These are phyloP conservation scores for Elysia chlorotica DNA, from an alignment of 1,140 invertebrate genomes.

Conservation along the genomic window DNA sequence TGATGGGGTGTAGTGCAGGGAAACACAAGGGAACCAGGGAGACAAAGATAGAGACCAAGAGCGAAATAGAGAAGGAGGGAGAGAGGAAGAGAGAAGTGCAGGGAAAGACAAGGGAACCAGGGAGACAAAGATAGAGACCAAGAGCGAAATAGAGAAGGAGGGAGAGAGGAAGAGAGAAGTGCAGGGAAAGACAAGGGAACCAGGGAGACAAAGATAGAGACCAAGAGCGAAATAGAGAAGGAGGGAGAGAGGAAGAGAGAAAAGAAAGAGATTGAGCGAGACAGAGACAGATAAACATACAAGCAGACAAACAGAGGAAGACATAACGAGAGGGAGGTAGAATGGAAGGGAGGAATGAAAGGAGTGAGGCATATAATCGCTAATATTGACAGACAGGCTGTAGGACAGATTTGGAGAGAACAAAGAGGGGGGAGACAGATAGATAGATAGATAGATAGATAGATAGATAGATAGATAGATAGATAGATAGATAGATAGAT, in stretches of 20 bases:
- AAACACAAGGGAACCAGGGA: neutral
- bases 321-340: neutral
- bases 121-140: neutral
- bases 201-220: neutral
- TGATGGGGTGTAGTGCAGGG: too few relatives aligned
- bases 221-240: neutral
- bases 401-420: neutral
- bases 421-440: neutral
- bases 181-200: neutral
- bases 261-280: neutral
- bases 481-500: conserved; percentile 28
- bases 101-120: neutral
- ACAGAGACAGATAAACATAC: neutral
- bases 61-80: neutral
- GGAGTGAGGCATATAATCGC: neutral
- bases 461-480: conserved; percentile 17
- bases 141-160: neutral
- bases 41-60: neutral
- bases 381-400: neutral
- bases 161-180: neutral
- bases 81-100: neutral
- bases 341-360: neutral
- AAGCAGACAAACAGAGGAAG: neutral
- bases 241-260: conserved; percentile 17
- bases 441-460: neutral